Conservation (phyloP, 2,113 vertebrate genomes). For the Platysteira castanea region DNA sequence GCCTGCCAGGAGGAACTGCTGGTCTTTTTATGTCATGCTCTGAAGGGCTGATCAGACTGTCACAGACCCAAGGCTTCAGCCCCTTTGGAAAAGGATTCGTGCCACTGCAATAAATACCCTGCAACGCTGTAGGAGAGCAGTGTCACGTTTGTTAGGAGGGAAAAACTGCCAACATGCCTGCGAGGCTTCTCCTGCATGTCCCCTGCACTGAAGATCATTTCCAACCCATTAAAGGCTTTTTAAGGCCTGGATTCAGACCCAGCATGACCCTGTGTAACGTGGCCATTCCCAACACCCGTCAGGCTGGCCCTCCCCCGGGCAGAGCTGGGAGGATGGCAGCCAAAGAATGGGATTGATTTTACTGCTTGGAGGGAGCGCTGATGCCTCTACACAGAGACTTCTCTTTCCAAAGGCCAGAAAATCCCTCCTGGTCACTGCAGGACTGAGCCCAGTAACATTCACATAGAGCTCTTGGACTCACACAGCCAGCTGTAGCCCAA, state of each 20-base stretch:
- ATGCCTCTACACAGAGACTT: background rate
- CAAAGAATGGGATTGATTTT: background rate
- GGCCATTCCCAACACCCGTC: background rate
- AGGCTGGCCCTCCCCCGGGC: background rate
- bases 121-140: background rate
- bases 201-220: conserved; percentile 34
- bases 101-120: background rate
- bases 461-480: rapidly evolving
- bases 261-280: background rate
- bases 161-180: background rate
- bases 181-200: background rate
- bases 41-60: background rate
- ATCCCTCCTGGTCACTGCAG: background rate
- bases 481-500: background rate
- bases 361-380: background rate
- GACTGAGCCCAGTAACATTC: background rate
- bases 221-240: conserved; percentile 19
- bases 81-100: background rate
- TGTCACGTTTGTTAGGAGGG: background rate
- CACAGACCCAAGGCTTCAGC: background rate
- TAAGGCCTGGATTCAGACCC: background rate
- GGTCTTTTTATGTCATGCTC: background rate
- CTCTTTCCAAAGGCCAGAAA: background rate
- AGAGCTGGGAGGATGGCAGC: background rate
- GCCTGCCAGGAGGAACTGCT: background rate